phyloP scores from a whole-genome alignment of 2,797 vertebrate species.

The Lophius americanus region DNA sequence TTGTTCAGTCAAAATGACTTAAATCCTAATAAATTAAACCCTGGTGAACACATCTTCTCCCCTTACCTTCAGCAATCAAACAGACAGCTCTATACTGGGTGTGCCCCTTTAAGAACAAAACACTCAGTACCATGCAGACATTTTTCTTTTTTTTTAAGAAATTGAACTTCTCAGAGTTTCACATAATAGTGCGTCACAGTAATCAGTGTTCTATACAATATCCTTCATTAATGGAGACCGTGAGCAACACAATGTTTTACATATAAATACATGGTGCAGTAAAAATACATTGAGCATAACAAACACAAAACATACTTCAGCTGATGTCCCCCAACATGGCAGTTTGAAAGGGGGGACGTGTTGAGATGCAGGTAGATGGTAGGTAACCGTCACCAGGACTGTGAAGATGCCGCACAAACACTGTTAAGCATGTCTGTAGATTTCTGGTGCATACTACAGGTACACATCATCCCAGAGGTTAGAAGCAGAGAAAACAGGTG shows the following conservation, averaged over 20 bases:
- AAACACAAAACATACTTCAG: constrained; percentile 25
- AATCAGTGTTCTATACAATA: constrained; percentile 26
- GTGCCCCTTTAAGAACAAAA: constrained; percentile 51
- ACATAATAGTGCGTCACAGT: constrained; percentile 59
- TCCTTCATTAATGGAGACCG: constrained; percentile 38
- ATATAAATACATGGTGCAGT: constrained; percentile 45
- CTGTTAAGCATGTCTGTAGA: constrained; percentile 3
- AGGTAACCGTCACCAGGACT: neutral
- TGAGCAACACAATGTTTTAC: constrained; percentile 18
- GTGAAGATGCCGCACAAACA: constrained; percentile 12
- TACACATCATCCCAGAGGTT: neutral
- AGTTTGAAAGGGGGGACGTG: constrained; percentile 19
- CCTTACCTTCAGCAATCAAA: neutral
- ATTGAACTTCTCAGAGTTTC: constrained; percentile 3
- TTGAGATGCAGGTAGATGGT: neutral
- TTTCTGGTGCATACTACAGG: constrained; percentile 19
- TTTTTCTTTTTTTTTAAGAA: constrained; percentile 14
- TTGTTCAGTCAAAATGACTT: too few species aligned
- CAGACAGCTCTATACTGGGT: neutral
- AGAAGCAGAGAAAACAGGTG: neutral
- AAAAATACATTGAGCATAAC: constrained; percentile 31
- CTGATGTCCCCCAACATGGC: constrained; percentile 20
- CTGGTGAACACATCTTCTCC: too few species aligned
- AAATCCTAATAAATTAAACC: too few species aligned
- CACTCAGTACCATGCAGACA: constrained; percentile 14